phyloP scores from a whole-genome alignment of 2,113 vertebrate genomes.

The Ciconia stormi region DNA sequence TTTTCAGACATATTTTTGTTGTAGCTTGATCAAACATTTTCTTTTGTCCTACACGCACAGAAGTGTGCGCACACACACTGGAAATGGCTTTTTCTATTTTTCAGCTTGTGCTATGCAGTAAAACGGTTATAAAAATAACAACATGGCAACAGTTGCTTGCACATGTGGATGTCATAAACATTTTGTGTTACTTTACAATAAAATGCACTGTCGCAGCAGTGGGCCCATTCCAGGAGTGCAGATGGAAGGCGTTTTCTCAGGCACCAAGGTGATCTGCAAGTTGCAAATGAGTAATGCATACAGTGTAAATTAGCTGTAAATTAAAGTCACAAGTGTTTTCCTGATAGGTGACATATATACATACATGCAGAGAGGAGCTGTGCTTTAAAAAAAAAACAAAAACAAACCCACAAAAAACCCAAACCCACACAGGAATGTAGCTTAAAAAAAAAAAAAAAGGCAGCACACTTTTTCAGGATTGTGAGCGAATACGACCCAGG shows the following conservation, averaged over 20 bases:
- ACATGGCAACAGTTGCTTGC: neutral
- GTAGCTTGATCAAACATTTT: neutral
- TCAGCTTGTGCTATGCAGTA: neutral
- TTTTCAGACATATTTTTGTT: neutral
- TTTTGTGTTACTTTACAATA: neutral
- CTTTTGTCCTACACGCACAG: neutral
- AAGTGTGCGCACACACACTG: neutral
- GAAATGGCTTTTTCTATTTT: neutral
- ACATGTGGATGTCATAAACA: constrained; percentile 34
- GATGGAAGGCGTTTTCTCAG: neutral
- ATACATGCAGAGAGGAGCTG: neutral
- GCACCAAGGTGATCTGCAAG: neutral
- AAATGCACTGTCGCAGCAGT: neutral
- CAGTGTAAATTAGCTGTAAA: neutral
- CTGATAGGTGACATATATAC: neutral
- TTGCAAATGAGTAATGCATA: neutral
- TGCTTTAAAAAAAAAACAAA: neutral
- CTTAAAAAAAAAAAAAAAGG: no score
- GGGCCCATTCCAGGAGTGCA: neutral
- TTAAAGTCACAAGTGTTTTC: neutral
- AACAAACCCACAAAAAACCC: neutral
- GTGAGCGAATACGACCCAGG: neutral
- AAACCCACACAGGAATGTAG: neutral
- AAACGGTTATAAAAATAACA: constrained; percentile 26
- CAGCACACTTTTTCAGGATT: no score